phyloP scores from a whole-genome alignment of 2,113 vertebrate genomes.

The Solea solea region DNA sequence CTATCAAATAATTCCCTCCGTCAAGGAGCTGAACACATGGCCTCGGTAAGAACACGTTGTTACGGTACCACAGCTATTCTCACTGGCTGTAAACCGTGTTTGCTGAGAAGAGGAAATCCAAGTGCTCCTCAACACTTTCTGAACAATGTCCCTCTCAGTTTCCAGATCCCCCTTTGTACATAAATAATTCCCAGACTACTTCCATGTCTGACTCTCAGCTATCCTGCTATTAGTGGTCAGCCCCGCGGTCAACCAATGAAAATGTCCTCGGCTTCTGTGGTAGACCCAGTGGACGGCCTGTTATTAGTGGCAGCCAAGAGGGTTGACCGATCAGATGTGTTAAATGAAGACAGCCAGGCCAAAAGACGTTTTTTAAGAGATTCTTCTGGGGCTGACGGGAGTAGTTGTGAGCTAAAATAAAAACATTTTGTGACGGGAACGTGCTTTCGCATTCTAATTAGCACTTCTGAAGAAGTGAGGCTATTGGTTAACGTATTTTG shows the following conservation, averaged over 20 bases:
- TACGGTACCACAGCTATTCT: conserved; percentile 49
- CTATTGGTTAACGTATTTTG: neutral
- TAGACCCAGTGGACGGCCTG: conserved; percentile 65
- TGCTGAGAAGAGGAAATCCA: conserved; percentile 53
- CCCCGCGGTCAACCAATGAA: conserved; percentile 67
- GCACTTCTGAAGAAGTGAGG: neutral
- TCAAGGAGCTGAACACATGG: conserved; percentile 23
- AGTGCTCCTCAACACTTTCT: conserved; percentile 30
- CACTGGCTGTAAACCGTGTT: conserved; percentile 53
- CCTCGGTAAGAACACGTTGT: conserved; percentile 37
- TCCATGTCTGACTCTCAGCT: conserved; percentile 66
- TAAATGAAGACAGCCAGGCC: conserved; percentile 26
- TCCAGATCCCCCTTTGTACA: conserved; percentile 42
- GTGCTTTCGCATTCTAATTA: neutral
- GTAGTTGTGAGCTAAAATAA: conserved; percentile 6
- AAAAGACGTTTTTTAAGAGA: conserved; percentile 18
- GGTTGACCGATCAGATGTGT: conserved; percentile 59
- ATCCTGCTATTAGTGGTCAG: conserved; percentile 76
- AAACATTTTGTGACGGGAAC: neutral
- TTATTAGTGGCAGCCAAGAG: conserved; percentile 69
- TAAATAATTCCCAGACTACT: conserved; percentile 68
- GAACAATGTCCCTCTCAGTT: conserved; percentile 30
- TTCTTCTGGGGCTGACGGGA: neutral
- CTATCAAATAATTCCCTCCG: conserved; percentile 26
- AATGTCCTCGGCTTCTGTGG: conserved; percentile 74